A percentile compares a stretch with the other conserved stretches of the same genome.
These are phyloP conservation scores for Tachycineta bicolor DNA, from an alignment of 2,113 vertebrate genomes.

Conservation along the genomic window DNA sequence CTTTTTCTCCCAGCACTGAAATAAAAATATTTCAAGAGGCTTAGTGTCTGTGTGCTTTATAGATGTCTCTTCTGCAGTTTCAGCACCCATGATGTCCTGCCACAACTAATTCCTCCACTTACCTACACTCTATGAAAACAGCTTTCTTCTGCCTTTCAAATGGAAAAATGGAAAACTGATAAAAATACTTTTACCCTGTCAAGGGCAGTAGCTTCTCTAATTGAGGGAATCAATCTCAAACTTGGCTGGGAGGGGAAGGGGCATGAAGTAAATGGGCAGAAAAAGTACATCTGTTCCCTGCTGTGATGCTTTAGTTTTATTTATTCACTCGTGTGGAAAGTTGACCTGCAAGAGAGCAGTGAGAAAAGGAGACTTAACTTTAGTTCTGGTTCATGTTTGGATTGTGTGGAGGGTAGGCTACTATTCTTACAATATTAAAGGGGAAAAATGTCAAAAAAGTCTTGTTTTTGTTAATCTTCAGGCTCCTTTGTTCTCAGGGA, in stretches of 20 bases:
- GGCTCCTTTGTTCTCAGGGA: neutral
- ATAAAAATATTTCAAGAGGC: neutral
- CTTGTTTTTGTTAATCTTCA: neutral
- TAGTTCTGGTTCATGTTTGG: neutral
- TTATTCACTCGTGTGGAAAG: neutral
- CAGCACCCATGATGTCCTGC: neutral
- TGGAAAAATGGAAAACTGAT: neutral
- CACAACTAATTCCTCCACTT: neutral
- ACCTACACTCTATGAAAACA: neutral
- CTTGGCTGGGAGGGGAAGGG: neutral
- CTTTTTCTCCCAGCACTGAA: neutral
- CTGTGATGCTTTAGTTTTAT: neutral
- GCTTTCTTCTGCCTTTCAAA: neutral
- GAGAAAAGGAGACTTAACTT: neutral
- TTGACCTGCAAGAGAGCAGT: neutral
- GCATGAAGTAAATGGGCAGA: neutral
- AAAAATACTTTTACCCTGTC: neutral
- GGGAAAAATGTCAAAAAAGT: neutral
- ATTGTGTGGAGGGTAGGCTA: neutral
- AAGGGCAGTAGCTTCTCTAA: neutral
- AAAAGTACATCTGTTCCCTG: neutral
- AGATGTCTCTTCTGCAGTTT: neutral
- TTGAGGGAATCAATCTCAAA: neutral
- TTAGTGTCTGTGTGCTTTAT: neutral
- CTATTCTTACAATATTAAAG: neutral